Evolutionary conservation across 2,888 invertebrate genomes (phyloP), one percentile per base, ranked within the genome.

Genomic region (Netelia virgata): DNA sequence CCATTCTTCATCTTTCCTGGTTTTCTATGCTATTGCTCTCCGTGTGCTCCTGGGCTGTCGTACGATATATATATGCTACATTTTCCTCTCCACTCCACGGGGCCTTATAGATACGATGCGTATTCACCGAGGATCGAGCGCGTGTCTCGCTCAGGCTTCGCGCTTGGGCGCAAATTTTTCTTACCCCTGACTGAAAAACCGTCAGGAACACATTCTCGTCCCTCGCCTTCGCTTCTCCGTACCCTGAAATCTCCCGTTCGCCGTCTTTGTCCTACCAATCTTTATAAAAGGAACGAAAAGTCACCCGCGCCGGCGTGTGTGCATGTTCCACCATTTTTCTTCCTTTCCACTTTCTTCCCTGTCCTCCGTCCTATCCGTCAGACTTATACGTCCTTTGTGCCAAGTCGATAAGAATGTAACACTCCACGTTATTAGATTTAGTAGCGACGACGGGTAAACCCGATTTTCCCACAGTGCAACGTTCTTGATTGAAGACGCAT

Each of bases 1-100:
- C 84, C 83, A 84, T 86, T 86, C 85, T 86, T 86, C 83, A 85
- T 82, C 80, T 76, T 28, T 69, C 73, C 79, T 75, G 53, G 64
- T 55, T 75, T 75, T 66, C 55, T 50, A 3, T 50, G 41, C 74
- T 43, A 41, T 41, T 41, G 41, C 41, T 47, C 41, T 28, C 28
- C 18, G 61, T 55, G 69, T 78, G 23, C 75, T 74, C 57, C 36
- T 63, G 50, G 47, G 41, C 53, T 63, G 53, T 61, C 41, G 59
- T 20, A 53, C 16, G n/a, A 3, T 16, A 53, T 53, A 53, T 53
- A 14, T 53, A 53, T 16, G n/a, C 43, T 64, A 41, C 18, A 64
- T 43, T 50, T 16, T 69, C 69, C 18, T 61, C 6, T 23, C 14
- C 1, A 10, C 5, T 20, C 5, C 9, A 5, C 28, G 28, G 10